Evolutionary conservation across 1,140 invertebrate species (phyloP), one percentile per base, ranked within the genome.

Genomic region (Neuroterus valhalla): DNA sequence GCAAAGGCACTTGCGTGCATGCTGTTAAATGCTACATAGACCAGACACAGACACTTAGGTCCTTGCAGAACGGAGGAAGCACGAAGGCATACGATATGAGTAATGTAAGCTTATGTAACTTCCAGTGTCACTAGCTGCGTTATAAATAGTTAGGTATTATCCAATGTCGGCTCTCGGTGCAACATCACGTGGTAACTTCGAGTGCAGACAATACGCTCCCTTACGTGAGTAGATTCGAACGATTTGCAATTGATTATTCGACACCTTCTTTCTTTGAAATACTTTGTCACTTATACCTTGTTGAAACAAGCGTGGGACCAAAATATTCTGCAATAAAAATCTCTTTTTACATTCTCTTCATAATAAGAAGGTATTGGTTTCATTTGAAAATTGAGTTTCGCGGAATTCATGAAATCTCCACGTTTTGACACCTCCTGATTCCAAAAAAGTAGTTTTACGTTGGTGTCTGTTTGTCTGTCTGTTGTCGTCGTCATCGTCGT

Each of bases 51-150:
- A 62, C 52, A 31, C 23, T 31, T 62, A 62, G 12, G 31, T 62
- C 14, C 55, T 38, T 26, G 12, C 23, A 75, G 66, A 75, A 76
- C 78, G 68, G 71, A 84, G 81, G 80, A 81, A 78, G 80, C 80
- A 78, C 78, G 80, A 78, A 74, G 50, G 62, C 74, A 66, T 55
- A 23, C 74, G 77, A 80, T 79, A 84, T 84, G 82, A 84, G 83
- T 83, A 84, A 84, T 84, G 78, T 80, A 82, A 73, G 66, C 78
- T 84, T 83, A 82, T 77, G 78, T 83, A 84, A 84, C 80, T 70
- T 71, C 71, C 71, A 66, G 68, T 80, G 77, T 80, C 78, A 75
- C 71, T 52, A 69, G 62, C 45, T 71, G 72, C 45, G 68, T 77
- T 77, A 77, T 77, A 77, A 79, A 79, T 79, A 77, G 72, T 70